These are phyloP conservation scores for Girardia tigrina DNA, from an alignment of 2,888 invertebrate genomes.

Conservation along the genomic window DNA sequence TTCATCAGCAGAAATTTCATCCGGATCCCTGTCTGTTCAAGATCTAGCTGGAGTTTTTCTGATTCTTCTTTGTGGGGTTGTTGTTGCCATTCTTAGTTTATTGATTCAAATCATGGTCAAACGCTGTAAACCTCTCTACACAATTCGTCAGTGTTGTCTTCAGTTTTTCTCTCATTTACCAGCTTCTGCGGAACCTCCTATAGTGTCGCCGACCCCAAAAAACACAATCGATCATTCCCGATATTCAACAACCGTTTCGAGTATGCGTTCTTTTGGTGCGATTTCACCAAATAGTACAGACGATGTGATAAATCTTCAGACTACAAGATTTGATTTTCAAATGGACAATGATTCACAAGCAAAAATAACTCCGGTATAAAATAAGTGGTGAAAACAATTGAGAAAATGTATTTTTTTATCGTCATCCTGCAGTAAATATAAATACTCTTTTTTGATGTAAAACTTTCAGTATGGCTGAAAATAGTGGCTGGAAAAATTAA, in stretches of 20 bases:
- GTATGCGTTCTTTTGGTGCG: background rate
- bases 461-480: no score
- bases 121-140: background rate
- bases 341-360: background rate
- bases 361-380: background rate
- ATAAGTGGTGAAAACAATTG: background rate
- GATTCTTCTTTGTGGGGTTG: slow-evolving; percentile 21
- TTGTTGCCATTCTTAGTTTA: background rate
- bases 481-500: no score
- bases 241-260: background rate
- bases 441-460: no score
- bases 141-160: background rate
- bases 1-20: background rate
- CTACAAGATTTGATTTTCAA: background rate
- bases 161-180: slow-evolving; percentile 16
- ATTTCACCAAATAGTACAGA: background rate
- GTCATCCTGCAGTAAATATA: no score
- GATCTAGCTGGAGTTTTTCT: slow-evolving; percentile 32
- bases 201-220: background rate
- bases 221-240: slow-evolving; percentile 4
- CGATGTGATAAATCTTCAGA: background rate
- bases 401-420: background rate
- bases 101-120: background rate
- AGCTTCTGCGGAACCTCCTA: background rate
- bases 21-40: background rate